These are phyloP conservation scores for Diorhabda elongata DNA, from an alignment of 1,140 invertebrate species.

Conservation along the genomic window DNA sequence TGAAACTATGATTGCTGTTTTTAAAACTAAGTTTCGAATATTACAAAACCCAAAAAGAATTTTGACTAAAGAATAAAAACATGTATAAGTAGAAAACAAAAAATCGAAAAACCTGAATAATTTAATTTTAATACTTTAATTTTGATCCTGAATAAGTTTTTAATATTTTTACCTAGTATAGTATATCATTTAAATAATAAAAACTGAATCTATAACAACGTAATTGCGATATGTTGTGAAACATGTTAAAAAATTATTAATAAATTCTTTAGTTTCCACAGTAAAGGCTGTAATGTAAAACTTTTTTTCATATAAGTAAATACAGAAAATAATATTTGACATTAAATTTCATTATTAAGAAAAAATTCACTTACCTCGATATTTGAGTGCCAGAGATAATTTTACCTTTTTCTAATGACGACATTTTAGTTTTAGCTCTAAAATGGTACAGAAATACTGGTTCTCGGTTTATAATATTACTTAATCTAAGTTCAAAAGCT, in stretches of 20 bases:
- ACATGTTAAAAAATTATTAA: not conserved
- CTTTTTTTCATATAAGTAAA: too few species aligned
- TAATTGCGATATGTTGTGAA: not conserved
- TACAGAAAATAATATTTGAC: too few species aligned
- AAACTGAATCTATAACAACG: not conserved
- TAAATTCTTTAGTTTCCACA: too few species aligned
- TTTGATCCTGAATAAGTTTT: too few species aligned
- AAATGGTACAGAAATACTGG: not conserved
- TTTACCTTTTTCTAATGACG: conserved; percentile 1
- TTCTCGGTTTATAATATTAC: not conserved
- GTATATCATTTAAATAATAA: not conserved
- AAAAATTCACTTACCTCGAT: conserved; percentile 4
- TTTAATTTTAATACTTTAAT: too few species aligned
- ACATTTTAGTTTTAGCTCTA: not conserved
- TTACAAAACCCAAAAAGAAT: too few species aligned
- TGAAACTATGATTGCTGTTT: too few species aligned
- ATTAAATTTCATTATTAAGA: not conserved
- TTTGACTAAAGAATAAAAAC: too few species aligned
- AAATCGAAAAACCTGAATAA: too few species aligned
- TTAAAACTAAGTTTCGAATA: too few species aligned
- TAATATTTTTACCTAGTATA: not conserved
- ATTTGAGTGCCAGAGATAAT: conserved; percentile 14
- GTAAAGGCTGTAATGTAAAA: too few species aligned
- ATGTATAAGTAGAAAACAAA: too few species aligned
- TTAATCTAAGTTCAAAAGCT: conserved; percentile 5